Conservation (phyloP, 2,113 vertebrate genomes). For the Falco punctatus region DNA sequence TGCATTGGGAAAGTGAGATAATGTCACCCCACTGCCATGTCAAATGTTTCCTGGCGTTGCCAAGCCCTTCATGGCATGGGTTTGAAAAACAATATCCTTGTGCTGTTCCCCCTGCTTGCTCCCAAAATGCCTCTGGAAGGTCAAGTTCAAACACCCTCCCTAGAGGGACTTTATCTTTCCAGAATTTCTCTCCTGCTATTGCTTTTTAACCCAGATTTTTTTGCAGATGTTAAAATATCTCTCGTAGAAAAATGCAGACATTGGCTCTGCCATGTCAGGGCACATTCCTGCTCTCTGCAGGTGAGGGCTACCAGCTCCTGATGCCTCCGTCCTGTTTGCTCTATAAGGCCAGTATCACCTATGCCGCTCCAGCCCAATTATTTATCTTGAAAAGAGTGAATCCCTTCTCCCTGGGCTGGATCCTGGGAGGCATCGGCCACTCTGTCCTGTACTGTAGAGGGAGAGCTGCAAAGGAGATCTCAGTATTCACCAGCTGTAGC, state of each 20-base stretch:
- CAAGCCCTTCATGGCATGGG: background rate
- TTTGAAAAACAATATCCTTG: conserved; percentile 47
- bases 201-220: background rate
- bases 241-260: background rate
- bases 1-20: background rate
- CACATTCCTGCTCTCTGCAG: fast-evolving
- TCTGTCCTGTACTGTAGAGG: fast-evolving
- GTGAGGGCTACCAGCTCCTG: background rate
- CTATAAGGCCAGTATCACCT: fast-evolving
- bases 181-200: background rate
- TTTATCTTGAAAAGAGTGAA: fast-evolving
- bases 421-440: fast-evolving
- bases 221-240: background rate
- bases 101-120: background rate
- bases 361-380: fast-evolving
- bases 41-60: background rate
- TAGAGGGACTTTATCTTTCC: background rate
- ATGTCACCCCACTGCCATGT: conserved; percentile 32
- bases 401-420: background rate
- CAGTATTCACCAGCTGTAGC: fast-evolving
- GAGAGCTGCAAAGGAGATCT: too few species aligned
- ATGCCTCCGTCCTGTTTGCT: background rate
- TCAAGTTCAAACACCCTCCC: background rate
- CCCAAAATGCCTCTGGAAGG: background rate
- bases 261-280: fast-evolving